Conservation (phyloP, 1,140 invertebrate species). For the Pseudomyrmex flavicornis region DNA sequence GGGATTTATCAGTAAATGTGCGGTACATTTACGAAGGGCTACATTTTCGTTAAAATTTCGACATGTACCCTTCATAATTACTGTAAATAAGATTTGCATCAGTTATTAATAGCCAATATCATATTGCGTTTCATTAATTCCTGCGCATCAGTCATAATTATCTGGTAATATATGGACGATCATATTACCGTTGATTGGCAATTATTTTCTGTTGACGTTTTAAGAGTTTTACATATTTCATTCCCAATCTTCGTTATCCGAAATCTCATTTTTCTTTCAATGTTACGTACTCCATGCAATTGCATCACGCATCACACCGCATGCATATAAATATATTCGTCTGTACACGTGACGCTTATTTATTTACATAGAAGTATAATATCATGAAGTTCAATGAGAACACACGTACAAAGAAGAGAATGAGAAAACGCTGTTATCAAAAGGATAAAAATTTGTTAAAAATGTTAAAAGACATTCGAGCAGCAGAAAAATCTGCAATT, state of each 20-base stretch:
- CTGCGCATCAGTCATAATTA: not conserved
- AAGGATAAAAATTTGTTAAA: conserved; percentile 1
- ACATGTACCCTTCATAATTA: not conserved
- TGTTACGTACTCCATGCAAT: not conserved
- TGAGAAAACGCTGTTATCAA: conserved; percentile 5
- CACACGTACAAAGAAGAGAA: not conserved
- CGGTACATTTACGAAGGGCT: not conserved
- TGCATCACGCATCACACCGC: not conserved
- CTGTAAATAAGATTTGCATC: conserved; percentile 18
- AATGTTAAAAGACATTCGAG: conserved; percentile 7
- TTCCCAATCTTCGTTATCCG: not conserved
- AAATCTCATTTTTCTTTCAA: conserved; percentile 1
- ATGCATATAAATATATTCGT: not conserved
- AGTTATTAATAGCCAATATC: conserved; percentile 25
- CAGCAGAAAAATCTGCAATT: conserved; percentile 24
- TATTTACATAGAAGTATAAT: conserved; percentile 35
- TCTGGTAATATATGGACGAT: conserved; percentile 23
- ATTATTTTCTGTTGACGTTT: conserved; percentile 23
- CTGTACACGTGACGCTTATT: not conserved
- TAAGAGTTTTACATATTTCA: conserved; percentile 42
- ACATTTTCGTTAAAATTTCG: conserved; percentile 22
- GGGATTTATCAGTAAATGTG: not conserved
- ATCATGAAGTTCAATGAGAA: not conserved
- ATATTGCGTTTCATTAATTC: conserved; percentile 6
- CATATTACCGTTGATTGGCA: conserved; percentile 12